These are phyloP conservation scores for Typhlichthys eigenmanni DNA, from an alignment of 2,797 vertebrate genomes.

Conservation along the genomic window DNA sequence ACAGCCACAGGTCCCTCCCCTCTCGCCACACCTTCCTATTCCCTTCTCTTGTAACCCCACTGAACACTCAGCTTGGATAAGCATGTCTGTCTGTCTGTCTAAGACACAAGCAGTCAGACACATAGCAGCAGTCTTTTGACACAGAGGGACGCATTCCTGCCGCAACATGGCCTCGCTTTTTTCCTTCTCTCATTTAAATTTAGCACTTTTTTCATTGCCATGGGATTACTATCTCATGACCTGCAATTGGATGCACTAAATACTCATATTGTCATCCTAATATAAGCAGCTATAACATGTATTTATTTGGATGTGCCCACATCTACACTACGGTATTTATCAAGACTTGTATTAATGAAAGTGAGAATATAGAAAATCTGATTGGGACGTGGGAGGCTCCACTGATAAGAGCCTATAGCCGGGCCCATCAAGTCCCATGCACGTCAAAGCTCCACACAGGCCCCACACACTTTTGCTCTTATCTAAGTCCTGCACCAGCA, in stretches of 20 bases:
- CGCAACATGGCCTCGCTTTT: background rate
- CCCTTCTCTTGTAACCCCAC: slow-evolving; percentile 22
- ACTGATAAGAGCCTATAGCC: slow-evolving; percentile 60
- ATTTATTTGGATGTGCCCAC: too few relatives aligned
- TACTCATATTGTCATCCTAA: background rate
- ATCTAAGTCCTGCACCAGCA: slow-evolving; percentile 75
- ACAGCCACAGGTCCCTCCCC: slow-evolving; percentile 38
- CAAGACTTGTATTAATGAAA: slow-evolving; percentile 19
- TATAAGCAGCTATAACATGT: background rate
- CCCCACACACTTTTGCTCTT: slow-evolving; percentile 62
- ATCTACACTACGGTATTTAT: too few relatives aligned
- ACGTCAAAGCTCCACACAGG: slow-evolving; percentile 49
- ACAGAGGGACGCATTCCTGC: slow-evolving; percentile 24
- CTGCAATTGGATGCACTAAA: background rate
- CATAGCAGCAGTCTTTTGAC: slow-evolving; percentile 21
- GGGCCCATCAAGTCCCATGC: slow-evolving; percentile 51
- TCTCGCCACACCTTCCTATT: slow-evolving; percentile 16
- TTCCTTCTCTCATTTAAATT: background rate
- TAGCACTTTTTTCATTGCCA: background rate
- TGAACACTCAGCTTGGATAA: slow-evolving; percentile 46
- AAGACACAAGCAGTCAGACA: slow-evolving; percentile 40
- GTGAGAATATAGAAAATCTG: slow-evolving; percentile 8
- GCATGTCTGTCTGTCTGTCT: slow-evolving; percentile 47
- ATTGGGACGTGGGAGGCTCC: slow-evolving; percentile 47
- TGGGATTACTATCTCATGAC: slow-evolving; percentile 1